Evolutionary conservation across 2,113 vertebrate genomes (phyloP), one percentile per base, ranked within the genome.

Genomic region (Atherinomorus stipes): DNA sequence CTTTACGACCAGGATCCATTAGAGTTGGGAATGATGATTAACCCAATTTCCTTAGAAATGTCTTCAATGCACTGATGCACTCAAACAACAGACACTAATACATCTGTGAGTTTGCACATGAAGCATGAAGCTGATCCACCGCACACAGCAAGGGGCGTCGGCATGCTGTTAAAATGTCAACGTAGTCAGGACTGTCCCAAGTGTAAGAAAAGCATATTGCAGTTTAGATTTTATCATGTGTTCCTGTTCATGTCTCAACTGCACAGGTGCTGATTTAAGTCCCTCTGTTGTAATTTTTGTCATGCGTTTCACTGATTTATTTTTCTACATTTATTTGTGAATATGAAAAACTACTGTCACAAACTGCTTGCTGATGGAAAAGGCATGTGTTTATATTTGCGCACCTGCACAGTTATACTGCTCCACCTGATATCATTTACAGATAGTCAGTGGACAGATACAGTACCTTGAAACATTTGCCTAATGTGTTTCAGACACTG

Each of bases 1-100:
- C 82, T 94, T 0, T 83, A 81, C 2, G 93, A 93, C 56, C 90
- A 92, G 65, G 83, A 91, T 8, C 0, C 21, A 1, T 16, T 63
- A 0, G 9, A n/a, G 2, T 22, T 69, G 0, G 70, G 45, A 4
- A 16, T 1, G 0, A n/a, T 71, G 11, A 89, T 95, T 0, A 67
- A 85, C 4, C 79, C 78, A 0, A 18, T 18, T 49, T 92, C 91
- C 11, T 71, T 93, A 0, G 31, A 7, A 0, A 88, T 94, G 88
- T 51, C 61, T n/a, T 60, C 15, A 34, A 23, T 59, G 23, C 25
- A 28, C 25, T 26, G 40, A 60, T 65, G 38, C 63, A 37, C 25
- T n/a, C 21, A 16, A 3, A 11, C 3, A 34, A 34, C 5, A 34
- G 31, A 34, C 4, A 34, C 31, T 34, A 8, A 34, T 34, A 34